Evolutionary conservation across 2,113 vertebrate genomes (phyloP), one percentile per base, ranked within the genome.

Genomic region (Taurulus bubalis): DNA sequence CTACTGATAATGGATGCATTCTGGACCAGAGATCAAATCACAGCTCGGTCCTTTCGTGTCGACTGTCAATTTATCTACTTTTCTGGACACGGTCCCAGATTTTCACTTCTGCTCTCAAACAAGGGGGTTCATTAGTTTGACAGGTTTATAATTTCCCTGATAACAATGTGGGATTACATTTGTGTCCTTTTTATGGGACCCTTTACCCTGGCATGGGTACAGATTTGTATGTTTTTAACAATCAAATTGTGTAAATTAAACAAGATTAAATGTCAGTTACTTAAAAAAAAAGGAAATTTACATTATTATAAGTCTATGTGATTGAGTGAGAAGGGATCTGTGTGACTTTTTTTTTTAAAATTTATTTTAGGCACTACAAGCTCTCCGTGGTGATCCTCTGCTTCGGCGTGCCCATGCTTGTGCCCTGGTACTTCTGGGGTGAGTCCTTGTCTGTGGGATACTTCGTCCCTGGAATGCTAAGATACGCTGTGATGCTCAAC

Each of bases 391-490:
- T 97, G 77, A 7, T 96, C 67, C 66, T 98, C 70, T 98, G 97
- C 91, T 99, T 99, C 90, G 8, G 90, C 0, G 0, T 98, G 45
- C 98, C 98, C 79, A 95, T 85, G 1, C 0, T 96, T 14, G 94
- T 98, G 72, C 97, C 98, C 69, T 99, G 96, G 95, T 97, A 94
- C 72, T 95, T 94, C 88, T 99, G 98, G 98, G 95, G 93, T 0
- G 97, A 99, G 79, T 95, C 94, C 22, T 83, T 97, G 6, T 0
- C 14, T 32, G 91, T 94, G 82, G 96, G 89, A 59, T 94, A 97
- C 89, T 97, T 94, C 3, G 76, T 99, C 6, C 93, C 96, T n/a
- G 90, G 95, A 28, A 82, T 99, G 68, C 70, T 98, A 85, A 95
- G 98, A 69, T 98, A 98, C 0, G 0, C 95, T 0, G 0, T 94